Percentiles rank a stretch among this genome's conserved stretches.
These are phyloP conservation scores for Lateolabrax maculatus DNA, from an alignment of 2,797 vertebrate species.

Conservation along the genomic window DNA sequence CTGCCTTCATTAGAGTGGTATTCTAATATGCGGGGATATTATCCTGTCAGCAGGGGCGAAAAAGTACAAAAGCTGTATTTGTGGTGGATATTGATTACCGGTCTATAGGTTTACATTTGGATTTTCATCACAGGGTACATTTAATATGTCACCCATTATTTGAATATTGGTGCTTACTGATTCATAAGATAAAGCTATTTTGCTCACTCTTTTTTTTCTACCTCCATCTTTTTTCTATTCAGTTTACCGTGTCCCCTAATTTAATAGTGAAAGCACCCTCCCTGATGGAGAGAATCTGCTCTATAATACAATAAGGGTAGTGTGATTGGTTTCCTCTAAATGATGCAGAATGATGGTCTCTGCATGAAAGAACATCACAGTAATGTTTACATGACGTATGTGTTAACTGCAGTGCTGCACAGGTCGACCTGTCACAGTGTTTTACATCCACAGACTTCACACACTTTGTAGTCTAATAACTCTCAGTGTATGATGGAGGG, in stretches of 20 bases:
- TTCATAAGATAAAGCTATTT: neutral
- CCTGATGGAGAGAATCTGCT: constrained; percentile 17
- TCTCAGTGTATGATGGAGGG: constrained; percentile 44
- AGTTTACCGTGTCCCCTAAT: neutral
- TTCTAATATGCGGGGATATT: constrained; percentile 1
- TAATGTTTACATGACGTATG: constrained; percentile 14
- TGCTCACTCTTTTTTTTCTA: neutral
- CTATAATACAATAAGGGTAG: constrained; percentile 2
- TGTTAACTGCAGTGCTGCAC: neutral
- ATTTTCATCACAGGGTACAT: neutral
- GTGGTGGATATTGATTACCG: neutral
- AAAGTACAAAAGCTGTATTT: constrained; percentile 4
- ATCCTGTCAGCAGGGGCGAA: constrained; percentile 12
- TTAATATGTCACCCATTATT: neutral
- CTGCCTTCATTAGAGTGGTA: neutral
- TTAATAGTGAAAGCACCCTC: constrained; percentile 17
- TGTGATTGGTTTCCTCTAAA: constrained; percentile 11
- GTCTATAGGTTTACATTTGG: constrained; percentile 17
- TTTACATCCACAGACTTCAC: neutral
- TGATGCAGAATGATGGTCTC: neutral
- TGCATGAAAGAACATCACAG: neutral
- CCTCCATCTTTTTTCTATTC: neutral
- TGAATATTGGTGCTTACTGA: constrained; percentile 1
- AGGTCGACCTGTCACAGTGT: constrained; percentile 5
- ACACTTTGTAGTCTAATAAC: constrained; percentile 24